Base-by-base conservation (phyloP, 1,140 invertebrate genomes). In the Heliconius hewitsoni region DNA sequence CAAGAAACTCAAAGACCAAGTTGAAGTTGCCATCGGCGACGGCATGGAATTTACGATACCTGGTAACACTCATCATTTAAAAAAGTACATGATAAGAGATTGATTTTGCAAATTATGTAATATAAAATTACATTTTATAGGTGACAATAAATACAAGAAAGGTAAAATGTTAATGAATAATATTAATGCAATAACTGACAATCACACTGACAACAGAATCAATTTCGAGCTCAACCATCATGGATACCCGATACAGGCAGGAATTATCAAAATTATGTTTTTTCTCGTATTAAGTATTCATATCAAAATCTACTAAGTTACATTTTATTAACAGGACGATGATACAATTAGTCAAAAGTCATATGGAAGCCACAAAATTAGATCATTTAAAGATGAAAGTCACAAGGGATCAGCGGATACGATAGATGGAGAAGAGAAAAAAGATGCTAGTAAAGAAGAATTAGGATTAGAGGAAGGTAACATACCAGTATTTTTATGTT, bases 21-120 rank as follows among this genome's bases (percentile, higher is more conserved):
- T 98, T 75, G 98, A 98, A 95, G 97, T 98, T 81, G 97, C 97
- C 42, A 98, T 98, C 84, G 97, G 97, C 11, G 98, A 98, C 91
- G 98, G 97, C 71, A 98, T 98, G 97, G 97, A 98, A 93, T 98
- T 98, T 87, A 98, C 97, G 5, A 98, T 98, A 95, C 97, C 98
- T 92, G 97, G 97, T 97, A 96, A 74, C 55, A 52, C 46, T 73
- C 81, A 37, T 70, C 19, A 9, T 42, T 74, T 19, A 9, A 52
- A 52, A 8, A 52, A 19, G 34, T 37, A 52, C 50, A 2, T 19
- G 6, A 6, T 0, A 3, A 8, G 1, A 52, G 5, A 52, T 2
- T 2, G 42, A 8, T 52, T 52, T 52, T 52, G 19, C 50, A 52
- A 77, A 30, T 39, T 72, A 72, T 72, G 9, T 19, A 39, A 2